Percentiles rank a stretch among this genome's conserved stretches.
These are phyloP conservation scores for Plumapathes pennacea DNA, from an alignment of 92 coral and sea anemone genomes.

Conservation along the genomic window DNA sequence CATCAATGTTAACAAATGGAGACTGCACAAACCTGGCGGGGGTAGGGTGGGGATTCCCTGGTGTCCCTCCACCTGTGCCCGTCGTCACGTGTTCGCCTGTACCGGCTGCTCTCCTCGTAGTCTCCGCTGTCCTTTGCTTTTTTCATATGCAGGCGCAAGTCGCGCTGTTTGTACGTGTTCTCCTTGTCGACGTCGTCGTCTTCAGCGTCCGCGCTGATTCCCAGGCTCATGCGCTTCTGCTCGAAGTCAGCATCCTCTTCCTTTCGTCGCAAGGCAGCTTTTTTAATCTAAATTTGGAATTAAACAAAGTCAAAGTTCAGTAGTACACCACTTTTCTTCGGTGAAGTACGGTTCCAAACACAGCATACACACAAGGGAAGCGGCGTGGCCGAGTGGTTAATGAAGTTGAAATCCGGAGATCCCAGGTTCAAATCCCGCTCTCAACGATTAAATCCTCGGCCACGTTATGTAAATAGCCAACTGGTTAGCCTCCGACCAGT, in stretches of 20 bases:
- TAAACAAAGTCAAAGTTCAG: no score
- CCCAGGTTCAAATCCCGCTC: no score
- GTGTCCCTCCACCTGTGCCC: constrained; percentile 75
- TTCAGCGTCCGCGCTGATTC: constrained; percentile 79
- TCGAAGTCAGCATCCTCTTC: constrained; percentile 93
- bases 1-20: neutral
- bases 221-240: constrained; percentile 88
- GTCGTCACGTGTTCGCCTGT: constrained; percentile 48
- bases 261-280: constrained; percentile 85
- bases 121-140: constrained; percentile 53
- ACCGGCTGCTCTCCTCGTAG: constrained; percentile 59
- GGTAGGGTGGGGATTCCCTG: constrained; percentile 52
- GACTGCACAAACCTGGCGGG: constrained; percentile 48
- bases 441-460: no score
- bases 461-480: no score
- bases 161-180: constrained; percentile 69
- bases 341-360: no score
- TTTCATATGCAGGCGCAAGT: constrained; percentile 58
- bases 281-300: constrained; percentile 69
- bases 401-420: no score
- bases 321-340: no score
- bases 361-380: no score
- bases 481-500: no score
- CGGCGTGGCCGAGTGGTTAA: no score
- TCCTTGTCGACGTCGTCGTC: constrained; percentile 89